Evolutionary conservation across 2,113 vertebrate genomes (phyloP), one percentile per base, ranked within the genome.

Genomic region (Prietella phreatophila): DNA sequence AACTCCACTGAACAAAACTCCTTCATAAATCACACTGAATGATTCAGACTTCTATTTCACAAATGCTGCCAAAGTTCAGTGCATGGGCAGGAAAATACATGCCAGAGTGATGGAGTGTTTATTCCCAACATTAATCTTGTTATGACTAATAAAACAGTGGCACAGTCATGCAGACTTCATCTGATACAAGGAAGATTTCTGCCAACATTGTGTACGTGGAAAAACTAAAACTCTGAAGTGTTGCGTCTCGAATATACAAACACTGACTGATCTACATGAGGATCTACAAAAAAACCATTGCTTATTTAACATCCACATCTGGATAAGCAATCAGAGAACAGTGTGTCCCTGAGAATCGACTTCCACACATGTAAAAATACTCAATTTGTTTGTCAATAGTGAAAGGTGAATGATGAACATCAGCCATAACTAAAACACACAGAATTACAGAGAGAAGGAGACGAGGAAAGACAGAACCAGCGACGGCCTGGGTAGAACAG

Each of bases 21-120:
- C 63, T 53, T 84, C 19, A 53, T 84, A 53, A 67, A 33, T 84
- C 17, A 84, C 2, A 33, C 25, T 53, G 42, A 69, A 76, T 25
- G 30, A 47, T 27, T 50, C 39, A 65, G 30, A 82, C 39, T 3
- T 78, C 56, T 63, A 63, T 86, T 55, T 56, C 53, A 81, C 76
- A 81, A 33, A 25, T 50, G 60, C 39, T 83, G 60, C 61, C 82
- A 83, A 63, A 61, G 82, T 83, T 67, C n/a, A 69, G 60, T 50
- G 19, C 58, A 60, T 58, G 82, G 82, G 60, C 82, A 84, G 83
- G 83, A 84, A 84, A 53, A 50, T 69, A 84, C 82, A 67, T 69
- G 63, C 63, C 27, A 67, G 82, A 67, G 67, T 20, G 15, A 50
- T 61, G 53, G 60, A 5, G 22, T 8, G 15, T 53, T 84, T 84